These are phyloP conservation scores for Percopsis omiscomaycus DNA, from an alignment of 2,797 vertebrate species.

Conservation along the genomic window DNA sequence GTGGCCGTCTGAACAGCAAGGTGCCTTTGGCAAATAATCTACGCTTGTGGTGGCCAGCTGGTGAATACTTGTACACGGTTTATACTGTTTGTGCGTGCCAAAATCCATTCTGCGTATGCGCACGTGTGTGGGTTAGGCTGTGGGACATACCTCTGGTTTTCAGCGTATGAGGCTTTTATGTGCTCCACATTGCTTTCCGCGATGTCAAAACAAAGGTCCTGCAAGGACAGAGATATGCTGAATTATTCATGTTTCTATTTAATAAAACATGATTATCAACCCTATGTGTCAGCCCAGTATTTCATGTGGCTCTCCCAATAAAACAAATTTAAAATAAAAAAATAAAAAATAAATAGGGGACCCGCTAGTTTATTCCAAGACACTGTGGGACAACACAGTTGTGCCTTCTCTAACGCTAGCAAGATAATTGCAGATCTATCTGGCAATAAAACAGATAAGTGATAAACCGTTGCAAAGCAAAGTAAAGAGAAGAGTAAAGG, in stretches of 20 bases:
- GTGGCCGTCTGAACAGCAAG: slow-evolving; percentile 13
- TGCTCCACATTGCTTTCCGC: slow-evolving; percentile 72
- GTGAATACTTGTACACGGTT: not conserved
- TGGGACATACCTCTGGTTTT: slow-evolving; percentile 65
- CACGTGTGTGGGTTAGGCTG: slow-evolving; percentile 8
- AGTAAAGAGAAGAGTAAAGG: not conserved
- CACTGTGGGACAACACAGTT: too few relatives aligned
- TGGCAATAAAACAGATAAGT: too few relatives aligned
- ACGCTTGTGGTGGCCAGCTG: slow-evolving; percentile 27
- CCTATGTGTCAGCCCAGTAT: slow-evolving; percentile 24
- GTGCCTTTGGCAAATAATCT: slow-evolving; percentile 25
- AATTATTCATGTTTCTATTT: slow-evolving; percentile 61
- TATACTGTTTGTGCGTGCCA: slow-evolving; percentile 1
- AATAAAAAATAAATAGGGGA: too few relatives aligned
- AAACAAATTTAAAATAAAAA: too few relatives aligned
- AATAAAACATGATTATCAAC: slow-evolving; percentile 63
- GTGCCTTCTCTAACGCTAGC: too few relatives aligned
- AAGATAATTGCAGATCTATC: too few relatives aligned
- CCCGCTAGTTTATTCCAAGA: too few relatives aligned
- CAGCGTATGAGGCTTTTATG: slow-evolving; percentile 66
- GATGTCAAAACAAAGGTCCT: slow-evolving; percentile 61
- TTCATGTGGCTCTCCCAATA: slow-evolving; percentile 9
- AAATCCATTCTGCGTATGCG: not conserved
- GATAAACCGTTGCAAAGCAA: too few relatives aligned
- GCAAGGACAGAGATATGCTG: slow-evolving; percentile 53